Evolutionary conservation across 2,797 vertebrate genomes (phyloP), one percentile per base, ranked within the genome.

Genomic region (Eurystomus glaucurus): DNA sequence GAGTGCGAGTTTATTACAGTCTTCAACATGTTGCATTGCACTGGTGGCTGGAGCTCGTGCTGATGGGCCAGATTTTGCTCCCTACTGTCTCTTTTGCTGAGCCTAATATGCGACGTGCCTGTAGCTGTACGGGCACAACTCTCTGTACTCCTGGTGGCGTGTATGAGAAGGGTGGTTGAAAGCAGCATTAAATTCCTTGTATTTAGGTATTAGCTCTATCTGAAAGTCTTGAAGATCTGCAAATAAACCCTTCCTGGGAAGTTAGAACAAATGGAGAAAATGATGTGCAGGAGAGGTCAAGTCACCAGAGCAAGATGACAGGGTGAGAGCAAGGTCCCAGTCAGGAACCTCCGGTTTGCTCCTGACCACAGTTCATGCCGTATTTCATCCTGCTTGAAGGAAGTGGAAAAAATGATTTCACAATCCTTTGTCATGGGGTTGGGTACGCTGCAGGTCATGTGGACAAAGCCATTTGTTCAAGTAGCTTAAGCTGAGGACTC

Each of bases 381-480:
- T 62, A 72, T 95, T 96, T 96, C 91, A 88, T 92, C 90, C 90
- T 86, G 76, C 48, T 20, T 5, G 3, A 54, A 89, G 66, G 77
- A 90, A 90, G 48, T 60, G 90, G 94, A 91, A 85, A 78, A 68
- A 95, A 82, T 81, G 0, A 92, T 89, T 96, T 94, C 95, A 90
- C 55, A 70, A 89, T 85, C 92, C 62, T 80, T 62, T 91, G 71
- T 93, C 92, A 31, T 4, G 62, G 71, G 86, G 35, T 41, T 86
- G 90, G 76, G 70, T 19, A 64, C 0, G 4, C 81, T 69, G 31
- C 84, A 88, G 84, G 84, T 92, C 94, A 95, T 79, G 85, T 58
- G 80, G 52, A 86, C 77, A 81, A 75, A 93, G 78, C 86, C 78
- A 75, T 91, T 97, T 87, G 75, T 93, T 93, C 85, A 29, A 91